phyloP scores from a whole-genome alignment of 2,113 vertebrate genomes.

The Xiphophorus couchianus region DNA sequence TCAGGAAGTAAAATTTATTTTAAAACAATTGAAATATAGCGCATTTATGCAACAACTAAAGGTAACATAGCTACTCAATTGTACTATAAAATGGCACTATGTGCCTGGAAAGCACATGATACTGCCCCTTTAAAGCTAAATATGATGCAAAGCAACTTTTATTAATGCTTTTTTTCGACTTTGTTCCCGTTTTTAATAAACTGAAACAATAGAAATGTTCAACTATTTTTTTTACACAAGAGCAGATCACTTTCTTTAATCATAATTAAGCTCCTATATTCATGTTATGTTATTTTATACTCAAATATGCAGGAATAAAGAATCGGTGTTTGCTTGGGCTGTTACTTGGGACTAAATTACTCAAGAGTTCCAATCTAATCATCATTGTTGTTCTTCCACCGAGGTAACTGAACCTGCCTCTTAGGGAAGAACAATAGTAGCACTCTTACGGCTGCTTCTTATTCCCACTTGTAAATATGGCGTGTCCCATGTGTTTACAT shows the following conservation, averaged over 20 bases:
- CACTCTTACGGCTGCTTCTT: slow-evolving; percentile 39
- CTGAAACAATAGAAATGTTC: too few species aligned
- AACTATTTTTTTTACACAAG: too few species aligned
- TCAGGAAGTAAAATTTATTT: too few species aligned
- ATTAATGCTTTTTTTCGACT: too few species aligned
- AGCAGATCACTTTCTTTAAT: neutral
- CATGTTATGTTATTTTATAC: neutral
- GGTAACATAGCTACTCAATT: too few species aligned
- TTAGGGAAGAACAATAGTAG: slow-evolving; percentile 29
- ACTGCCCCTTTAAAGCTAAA: too few species aligned
- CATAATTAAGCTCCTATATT: neutral
- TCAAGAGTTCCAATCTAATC: slow-evolving; percentile 5
- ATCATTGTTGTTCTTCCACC: slow-evolving; percentile 1
- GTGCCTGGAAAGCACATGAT: too few species aligned
- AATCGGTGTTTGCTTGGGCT: neutral
- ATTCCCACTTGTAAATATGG: slow-evolving; percentile 61
- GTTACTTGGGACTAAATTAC: neutral
- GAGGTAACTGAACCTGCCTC: neutral
- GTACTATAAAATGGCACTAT: too few species aligned
- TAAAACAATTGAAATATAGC: too few species aligned
- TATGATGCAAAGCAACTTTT: too few species aligned
- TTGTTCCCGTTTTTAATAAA: too few species aligned
- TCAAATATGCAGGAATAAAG: neutral
- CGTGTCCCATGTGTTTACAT: slow-evolving; percentile 20
- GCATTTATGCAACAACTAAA: too few species aligned